Percentiles rank a stretch among this genome's conserved stretches.
Conservation (phyloP, 2,888 invertebrate genomes). For the Macrophya annulata region DNA sequence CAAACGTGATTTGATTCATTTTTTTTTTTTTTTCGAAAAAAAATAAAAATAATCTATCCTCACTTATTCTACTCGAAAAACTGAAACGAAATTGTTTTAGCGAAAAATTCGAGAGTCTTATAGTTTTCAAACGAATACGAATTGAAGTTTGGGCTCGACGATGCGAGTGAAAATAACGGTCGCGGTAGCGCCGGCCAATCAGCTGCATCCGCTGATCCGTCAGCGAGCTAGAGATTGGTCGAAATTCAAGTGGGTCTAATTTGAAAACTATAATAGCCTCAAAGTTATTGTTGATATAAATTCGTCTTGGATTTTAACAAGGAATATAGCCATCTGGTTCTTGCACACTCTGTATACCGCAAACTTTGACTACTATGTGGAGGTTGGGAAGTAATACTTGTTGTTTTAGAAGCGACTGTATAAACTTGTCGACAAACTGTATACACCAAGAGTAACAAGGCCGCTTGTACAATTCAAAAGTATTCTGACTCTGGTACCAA, state of each 20-base stretch:
- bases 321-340: background rate
- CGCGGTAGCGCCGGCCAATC: background rate
- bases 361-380: background rate
- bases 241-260: background rate
- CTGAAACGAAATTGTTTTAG: background rate
- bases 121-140: background rate
- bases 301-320: background rate
- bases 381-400: slow-evolving; percentile 36
- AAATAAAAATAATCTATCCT: no score
- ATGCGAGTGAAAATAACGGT: background rate
- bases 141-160: background rate
- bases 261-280: slow-evolving; percentile 11
- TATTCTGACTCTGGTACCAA: slow-evolving; percentile 11
- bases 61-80: background rate
- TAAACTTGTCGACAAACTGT: slow-evolving; percentile 38
- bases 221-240: background rate
- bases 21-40: no score
- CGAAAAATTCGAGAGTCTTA: background rate
- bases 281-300: background rate
- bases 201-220: background rate
- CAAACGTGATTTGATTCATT: no score
- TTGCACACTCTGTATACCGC: background rate
- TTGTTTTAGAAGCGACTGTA: background rate
- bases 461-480: slow-evolving; percentile 43
- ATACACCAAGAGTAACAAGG: slow-evolving; percentile 43